Evolutionary conservation across 2,888 invertebrate genomes (phyloP).

Genomic region (Deroplatys truncata): DNA sequence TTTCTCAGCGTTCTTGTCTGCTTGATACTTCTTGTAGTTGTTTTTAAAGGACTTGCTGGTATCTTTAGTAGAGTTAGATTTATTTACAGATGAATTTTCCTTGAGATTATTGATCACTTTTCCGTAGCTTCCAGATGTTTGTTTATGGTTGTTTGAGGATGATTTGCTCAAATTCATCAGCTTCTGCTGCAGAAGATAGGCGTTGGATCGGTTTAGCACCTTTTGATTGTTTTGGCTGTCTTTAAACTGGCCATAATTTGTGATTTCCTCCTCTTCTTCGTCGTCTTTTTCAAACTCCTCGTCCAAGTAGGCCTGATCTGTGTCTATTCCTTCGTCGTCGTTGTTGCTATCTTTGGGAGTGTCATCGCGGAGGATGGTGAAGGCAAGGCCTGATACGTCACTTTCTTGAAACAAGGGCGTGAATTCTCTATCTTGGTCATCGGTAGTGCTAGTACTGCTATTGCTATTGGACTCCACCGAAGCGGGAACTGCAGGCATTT

Average conservation of each 20-base stretch:
- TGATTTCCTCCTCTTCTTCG: not conserved
- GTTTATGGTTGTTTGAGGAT: not conserved
- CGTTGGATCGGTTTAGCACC: constrained; percentile 1
- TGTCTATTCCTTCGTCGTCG: not conserved
- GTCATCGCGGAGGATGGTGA: constrained; percentile 22
- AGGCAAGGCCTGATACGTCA: constrained; percentile 12
- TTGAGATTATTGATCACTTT: not conserved
- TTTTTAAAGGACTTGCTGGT: constrained; percentile 5
- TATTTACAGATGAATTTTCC: not conserved
- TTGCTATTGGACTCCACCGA: not conserved
- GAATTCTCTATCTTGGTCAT: constrained; percentile 4
- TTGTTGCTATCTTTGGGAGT: constrained; percentile 10
- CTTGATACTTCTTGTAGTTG: not conserved
- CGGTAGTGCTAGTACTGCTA: not conserved
- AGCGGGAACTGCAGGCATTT: constrained; percentile 15
- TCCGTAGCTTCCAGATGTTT: not conserved
- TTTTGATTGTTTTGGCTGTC: not conserved
- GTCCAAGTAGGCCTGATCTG: not conserved
- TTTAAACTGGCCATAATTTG: not conserved
- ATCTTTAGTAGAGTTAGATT: not conserved
- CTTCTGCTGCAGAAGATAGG: constrained; percentile 7
- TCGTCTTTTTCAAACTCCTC: not conserved
- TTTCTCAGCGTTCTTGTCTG: not conserved
- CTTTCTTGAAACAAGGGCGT: not conserved
- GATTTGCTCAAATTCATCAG: constrained; percentile 7